These are phyloP conservation scores for Macaca fascicularis DNA, from an alignment of 2,113 vertebrate genomes.

Conservation along the genomic window DNA sequence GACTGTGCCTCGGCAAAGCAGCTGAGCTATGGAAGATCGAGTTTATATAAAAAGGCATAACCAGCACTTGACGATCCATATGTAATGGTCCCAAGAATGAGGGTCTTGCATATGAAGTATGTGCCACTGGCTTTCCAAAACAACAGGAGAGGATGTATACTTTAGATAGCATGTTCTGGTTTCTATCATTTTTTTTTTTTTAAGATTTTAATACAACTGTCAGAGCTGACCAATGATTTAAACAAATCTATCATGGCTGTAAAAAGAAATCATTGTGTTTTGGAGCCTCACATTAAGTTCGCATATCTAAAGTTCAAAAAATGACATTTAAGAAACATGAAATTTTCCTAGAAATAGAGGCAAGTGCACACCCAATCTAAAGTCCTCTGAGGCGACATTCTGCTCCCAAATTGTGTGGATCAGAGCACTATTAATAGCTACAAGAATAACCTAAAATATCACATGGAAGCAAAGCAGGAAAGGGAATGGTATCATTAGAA, in stretches of 20 bases:
- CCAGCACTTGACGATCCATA: background rate
- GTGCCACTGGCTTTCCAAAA: slow-evolving; percentile 75
- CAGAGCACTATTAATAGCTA: background rate
- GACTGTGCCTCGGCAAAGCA: slow-evolving; percentile 46
- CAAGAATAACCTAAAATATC: background rate
- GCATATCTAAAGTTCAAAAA: slow-evolving; percentile 47
- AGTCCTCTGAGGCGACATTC: slow-evolving; percentile 15
- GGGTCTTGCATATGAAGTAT: slow-evolving; percentile 67
- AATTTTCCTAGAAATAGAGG: slow-evolving; percentile 34
- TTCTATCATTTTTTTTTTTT: slow-evolving; percentile 77
- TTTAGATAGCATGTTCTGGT: slow-evolving; percentile 84
- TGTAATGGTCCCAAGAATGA: slow-evolving; percentile 63
- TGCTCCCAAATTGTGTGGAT: slow-evolving; percentile 18
- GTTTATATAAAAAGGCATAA: slow-evolving; percentile 58
- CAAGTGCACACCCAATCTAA: background rate
- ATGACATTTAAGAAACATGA: slow-evolving; percentile 52
- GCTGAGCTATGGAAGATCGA: slow-evolving; percentile 39
- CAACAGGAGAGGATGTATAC: slow-evolving; percentile 84
- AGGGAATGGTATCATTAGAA: background rate
- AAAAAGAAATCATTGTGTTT: slow-evolving; percentile 46
- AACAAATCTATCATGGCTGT: slow-evolving; percentile 51
- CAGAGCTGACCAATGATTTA: slow-evolving; percentile 65
- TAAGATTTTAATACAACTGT: slow-evolving; percentile 79
- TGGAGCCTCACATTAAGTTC: slow-evolving; percentile 3
- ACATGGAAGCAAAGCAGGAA: background rate